Evolutionary conservation across 92 coral and sea anemone genomes (phyloP).

Genomic region (Galaxea fascicularis): DNA sequence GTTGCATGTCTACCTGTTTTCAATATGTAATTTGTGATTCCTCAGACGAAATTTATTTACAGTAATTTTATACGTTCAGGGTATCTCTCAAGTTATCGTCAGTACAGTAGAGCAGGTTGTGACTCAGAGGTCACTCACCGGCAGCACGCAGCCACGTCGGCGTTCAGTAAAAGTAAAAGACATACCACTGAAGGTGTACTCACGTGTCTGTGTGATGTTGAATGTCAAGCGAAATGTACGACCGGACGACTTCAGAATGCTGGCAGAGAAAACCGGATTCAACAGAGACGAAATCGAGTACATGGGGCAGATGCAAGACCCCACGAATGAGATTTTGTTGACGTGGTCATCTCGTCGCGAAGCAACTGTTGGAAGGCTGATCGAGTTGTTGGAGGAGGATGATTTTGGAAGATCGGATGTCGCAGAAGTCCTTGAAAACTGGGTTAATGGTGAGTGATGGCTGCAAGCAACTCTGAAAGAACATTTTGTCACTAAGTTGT

Average conservation of each 20-base stretch:
- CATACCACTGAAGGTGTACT: not conserved
- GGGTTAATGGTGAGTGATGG: slow-evolving; percentile 3
- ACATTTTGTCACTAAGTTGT: too few species aligned
- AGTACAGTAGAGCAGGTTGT: too few species aligned
- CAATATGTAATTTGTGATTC: too few species aligned
- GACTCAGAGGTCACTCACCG: too few species aligned
- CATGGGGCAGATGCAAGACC: slow-evolving; percentile 24
- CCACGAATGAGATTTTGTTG: slow-evolving; percentile 34
- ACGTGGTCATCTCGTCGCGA: slow-evolving; percentile 17
- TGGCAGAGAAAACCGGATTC: slow-evolving; percentile 42
- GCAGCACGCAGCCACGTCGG: too few species aligned
- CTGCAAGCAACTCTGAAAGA: too few species aligned
- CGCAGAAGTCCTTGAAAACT: slow-evolving; percentile 33
- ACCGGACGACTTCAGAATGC: slow-evolving; percentile 50
- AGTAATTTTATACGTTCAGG: too few species aligned
- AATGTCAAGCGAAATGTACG: slow-evolving; percentile 9
- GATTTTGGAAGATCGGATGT: slow-evolving; percentile 36
- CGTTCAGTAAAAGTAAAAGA: too few species aligned
- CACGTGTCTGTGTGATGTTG: not conserved
- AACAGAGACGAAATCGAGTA: not conserved
- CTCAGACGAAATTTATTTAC: too few species aligned
- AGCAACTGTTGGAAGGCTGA: slow-evolving; percentile 41
- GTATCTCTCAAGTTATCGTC: too few species aligned
- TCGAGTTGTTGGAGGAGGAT: slow-evolving; percentile 22
- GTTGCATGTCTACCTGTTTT: too few species aligned